phyloP scores from a whole-genome alignment of 2,888 invertebrate species.

The Trachelus tabidus region DNA sequence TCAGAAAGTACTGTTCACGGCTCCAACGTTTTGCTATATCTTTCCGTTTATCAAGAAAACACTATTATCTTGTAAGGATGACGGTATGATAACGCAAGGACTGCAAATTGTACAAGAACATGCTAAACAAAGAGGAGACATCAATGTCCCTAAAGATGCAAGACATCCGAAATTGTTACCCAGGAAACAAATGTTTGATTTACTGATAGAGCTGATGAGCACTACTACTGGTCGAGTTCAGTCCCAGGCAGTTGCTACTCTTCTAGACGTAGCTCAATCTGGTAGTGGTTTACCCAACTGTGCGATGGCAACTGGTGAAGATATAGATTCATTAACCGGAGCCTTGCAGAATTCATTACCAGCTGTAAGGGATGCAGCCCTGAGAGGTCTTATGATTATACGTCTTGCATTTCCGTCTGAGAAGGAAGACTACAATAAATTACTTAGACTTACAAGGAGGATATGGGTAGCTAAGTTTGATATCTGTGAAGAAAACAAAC shows the following conservation, averaged over 20 bases:
- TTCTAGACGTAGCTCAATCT: slow-evolving; percentile 82
- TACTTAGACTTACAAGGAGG: slow-evolving; percentile 75
- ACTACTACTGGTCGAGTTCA: slow-evolving; percentile 78
- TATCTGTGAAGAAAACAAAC: slow-evolving; percentile 78
- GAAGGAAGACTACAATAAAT: slow-evolving; percentile 71
- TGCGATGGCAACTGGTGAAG: slow-evolving; percentile 73
- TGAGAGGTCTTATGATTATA: slow-evolving; percentile 78
- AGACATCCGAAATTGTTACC: slow-evolving; percentile 85
- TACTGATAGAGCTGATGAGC: slow-evolving; percentile 82
- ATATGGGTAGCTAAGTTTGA: slow-evolving; percentile 90
- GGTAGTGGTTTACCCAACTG: slow-evolving; percentile 77
- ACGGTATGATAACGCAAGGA: slow-evolving; percentile 72
- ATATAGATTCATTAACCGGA: slow-evolving; percentile 78
- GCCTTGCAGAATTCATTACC: slow-evolving; percentile 79
- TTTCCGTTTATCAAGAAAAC: slow-evolving; percentile 82
- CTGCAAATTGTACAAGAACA: slow-evolving; percentile 79
- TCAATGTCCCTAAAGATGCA: slow-evolving; percentile 67
- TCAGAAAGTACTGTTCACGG: slow-evolving; percentile 69
- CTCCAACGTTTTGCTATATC: slow-evolving; percentile 84
- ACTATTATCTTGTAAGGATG: slow-evolving; percentile 68
- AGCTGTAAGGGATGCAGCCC: slow-evolving; percentile 82
- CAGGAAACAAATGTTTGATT: slow-evolving; percentile 81
- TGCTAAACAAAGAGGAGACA: slow-evolving; percentile 72
- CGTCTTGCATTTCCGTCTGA: slow-evolving; percentile 73
- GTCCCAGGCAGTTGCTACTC: slow-evolving; percentile 81